Evolutionary conservation across 2,113 vertebrate genomes (phyloP).

Genomic region (Sceloporus undulatus): DNA sequence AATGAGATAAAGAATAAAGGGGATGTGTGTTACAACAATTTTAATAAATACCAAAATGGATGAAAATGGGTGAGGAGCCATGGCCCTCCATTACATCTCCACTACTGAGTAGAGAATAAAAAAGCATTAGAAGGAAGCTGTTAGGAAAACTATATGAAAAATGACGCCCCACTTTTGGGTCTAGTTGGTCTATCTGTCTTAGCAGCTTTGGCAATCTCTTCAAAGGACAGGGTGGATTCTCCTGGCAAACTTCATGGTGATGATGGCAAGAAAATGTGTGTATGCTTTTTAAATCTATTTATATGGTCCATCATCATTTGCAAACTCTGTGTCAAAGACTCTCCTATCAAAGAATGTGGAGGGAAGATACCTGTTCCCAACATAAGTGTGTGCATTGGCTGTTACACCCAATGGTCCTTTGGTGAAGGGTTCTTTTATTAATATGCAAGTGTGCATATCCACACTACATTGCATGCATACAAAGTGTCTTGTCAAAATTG

Average conservation of each 20-base stretch:
- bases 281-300: too few relatives aligned
- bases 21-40: neutral
- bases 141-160: neutral
- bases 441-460: neutral
- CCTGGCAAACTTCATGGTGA: too few relatives aligned
- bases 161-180: too few relatives aligned
- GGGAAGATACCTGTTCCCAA: neutral
- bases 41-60: neutral
- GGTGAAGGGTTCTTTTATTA: neutral
- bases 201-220: too few relatives aligned
- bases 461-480: neutral
- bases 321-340: too few relatives aligned
- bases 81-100: neutral
- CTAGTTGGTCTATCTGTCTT: too few relatives aligned
- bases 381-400: neutral
- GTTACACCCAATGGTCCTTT: neutral
- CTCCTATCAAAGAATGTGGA: too few relatives aligned
- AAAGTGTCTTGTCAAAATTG: neutral
- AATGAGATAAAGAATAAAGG: too few relatives aligned
- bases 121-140: neutral
- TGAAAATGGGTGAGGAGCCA: neutral
- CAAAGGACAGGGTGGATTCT: too few relatives aligned
- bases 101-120: neutral
- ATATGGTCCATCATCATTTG: too few relatives aligned
- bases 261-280: too few relatives aligned